Base-by-base conservation (phyloP, 2,888 invertebrate species). In the Microplitis manilae region DNA sequence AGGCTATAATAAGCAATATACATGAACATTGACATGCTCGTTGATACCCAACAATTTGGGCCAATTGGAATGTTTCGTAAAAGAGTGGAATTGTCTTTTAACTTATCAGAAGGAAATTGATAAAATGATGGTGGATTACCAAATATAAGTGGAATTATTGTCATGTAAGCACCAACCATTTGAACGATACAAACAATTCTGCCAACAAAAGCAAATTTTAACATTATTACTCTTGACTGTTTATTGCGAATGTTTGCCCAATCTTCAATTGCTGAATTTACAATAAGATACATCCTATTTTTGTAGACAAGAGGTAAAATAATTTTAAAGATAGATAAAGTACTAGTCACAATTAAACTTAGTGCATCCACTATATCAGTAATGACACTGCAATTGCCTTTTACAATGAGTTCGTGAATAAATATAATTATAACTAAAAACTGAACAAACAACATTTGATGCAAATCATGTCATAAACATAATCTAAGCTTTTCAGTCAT, bases 61-160 rank as follows among this genome's bases (percentile, higher is more conserved):
- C 81, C 81, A 64, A 79, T 77, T 5, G 79, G 80, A 73, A 81
- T 79, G 71, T 72, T 69, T 50, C 77, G 68, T 0, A 68, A 62
- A n/a, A 39, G 1, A 50, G 30, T 15, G 2, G 20, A 50, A 15
- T n/a, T 65, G 17, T 72, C 59, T 6, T 40, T 39, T 15, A 15
- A 20, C 6, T 2, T 5, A 50, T 73, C 68, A 60, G 5, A n/a
- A 39, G n/a, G 5, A 8, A 68, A 30, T 1, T 17, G 7, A 38
- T n/a, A 30, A 15, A 20, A n/a, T 38, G 15, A 73, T 6, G 77
- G 73, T 30, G 62, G 77, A 30, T 73, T 62, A 13, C 50, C 38
- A 9, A 79, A 30, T 5, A 81, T 60, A 17, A 78, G 73, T 2
- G 75, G 71, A 5, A 77, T 73, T 30, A 76, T 76, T 1, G 79